Conservation (phyloP, 2,888 invertebrate genomes). For the Drosophila eohydei region DNA sequence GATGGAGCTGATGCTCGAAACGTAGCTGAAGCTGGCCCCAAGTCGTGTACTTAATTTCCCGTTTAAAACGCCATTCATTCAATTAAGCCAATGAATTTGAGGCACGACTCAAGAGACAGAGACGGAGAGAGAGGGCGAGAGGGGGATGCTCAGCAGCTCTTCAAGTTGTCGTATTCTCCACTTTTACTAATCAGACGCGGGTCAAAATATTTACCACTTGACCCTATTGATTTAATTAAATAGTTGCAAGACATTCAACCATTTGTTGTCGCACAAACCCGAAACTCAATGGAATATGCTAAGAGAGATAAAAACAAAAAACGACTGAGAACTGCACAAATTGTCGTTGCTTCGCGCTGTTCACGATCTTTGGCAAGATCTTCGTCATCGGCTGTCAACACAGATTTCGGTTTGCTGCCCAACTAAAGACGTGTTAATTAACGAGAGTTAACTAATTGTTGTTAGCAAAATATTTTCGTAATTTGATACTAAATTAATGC, state of each 20-base stretch:
- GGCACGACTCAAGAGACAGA: conserved; percentile 44
- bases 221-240: conserved; percentile 86
- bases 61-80: conserved; percentile 84
- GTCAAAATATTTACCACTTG: conserved; percentile 86
- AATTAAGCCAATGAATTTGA: conserved; percentile 84
- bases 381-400: conserved; percentile 82
- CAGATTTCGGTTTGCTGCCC: conserved; percentile 80
- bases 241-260: conserved; percentile 83
- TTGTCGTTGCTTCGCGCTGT: conserved; percentile 11
- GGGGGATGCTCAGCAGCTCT: conserved; percentile 36
- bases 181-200: conserved; percentile 84
- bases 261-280: conserved; percentile 73
- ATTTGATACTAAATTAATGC: conserved; percentile 84
- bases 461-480: conserved; percentile 84
- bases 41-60: conserved; percentile 82
- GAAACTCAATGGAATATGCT: conserved; percentile 15
- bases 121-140: background rate
- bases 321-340: background rate
- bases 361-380: conserved; percentile 28
- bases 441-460: conserved; percentile 85
- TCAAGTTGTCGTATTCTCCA: conserved; percentile 55
- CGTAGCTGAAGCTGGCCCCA: conserved; percentile 19
- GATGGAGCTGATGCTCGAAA: conserved; percentile 17
- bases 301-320: background rate
- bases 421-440: conserved; percentile 84